Percentiles rank a stretch among this genome's conserved stretches.
Conservation (phyloP, 2,797 vertebrate genomes). For the Chloroceryle inda region DNA sequence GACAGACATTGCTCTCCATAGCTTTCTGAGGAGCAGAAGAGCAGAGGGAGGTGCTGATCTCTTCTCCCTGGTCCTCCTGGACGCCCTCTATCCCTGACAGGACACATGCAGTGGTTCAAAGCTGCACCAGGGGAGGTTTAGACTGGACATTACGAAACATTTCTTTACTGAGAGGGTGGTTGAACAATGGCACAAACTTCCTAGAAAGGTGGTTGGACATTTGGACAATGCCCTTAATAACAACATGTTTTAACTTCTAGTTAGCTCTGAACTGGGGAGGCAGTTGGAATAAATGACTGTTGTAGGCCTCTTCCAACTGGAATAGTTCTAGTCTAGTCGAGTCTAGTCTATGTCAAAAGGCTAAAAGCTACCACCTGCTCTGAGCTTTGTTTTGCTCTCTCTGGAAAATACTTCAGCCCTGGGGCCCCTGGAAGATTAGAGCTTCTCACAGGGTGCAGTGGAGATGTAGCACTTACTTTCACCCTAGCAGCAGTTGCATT, state of each 20-base stretch:
- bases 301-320: not conserved
- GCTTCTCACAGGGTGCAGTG: not conserved
- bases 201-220: not conserved
- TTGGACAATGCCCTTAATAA: not conserved
- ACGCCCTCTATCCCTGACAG: not conserved
- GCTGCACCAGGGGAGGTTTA: not conserved
- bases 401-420: not conserved
- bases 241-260: not conserved
- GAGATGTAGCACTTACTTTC: rapidly evolving
- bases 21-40: not conserved
- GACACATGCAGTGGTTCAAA: not conserved
- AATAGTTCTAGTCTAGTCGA: not conserved
- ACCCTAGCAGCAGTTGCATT: not conserved
- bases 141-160: not conserved
- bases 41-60: not conserved
- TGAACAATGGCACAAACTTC: not conserved
- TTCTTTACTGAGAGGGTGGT: not conserved
- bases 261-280: not conserved
- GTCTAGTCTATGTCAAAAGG: not conserved
- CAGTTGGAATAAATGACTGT: not conserved
- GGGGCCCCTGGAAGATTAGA: not conserved
- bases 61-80: not conserved
- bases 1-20: not conserved
- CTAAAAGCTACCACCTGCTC: not conserved
- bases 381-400: not conserved